Evolutionary conservation across 1,140 invertebrate species (phyloP).

Genomic region (Lepidurus apus): DNA sequence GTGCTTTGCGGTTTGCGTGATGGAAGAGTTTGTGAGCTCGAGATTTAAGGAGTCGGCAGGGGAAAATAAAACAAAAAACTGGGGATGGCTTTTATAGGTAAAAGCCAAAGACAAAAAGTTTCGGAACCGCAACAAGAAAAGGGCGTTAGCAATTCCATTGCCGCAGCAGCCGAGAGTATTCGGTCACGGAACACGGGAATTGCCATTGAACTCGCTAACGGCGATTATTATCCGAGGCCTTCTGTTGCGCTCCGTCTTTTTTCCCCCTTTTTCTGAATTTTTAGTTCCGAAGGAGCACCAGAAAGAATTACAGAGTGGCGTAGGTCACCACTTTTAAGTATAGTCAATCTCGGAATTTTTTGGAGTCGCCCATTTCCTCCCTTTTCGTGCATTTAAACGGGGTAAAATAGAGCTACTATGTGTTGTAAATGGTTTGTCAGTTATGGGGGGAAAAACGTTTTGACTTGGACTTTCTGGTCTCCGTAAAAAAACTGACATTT

Average conservation of each 20-base stretch:
- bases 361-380: background rate
- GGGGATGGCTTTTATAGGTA: background rate
- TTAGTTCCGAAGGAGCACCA: background rate
- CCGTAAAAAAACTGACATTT: background rate
- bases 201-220: constrained; percentile 21
- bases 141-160: constrained; percentile 9
- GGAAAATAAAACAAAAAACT: background rate
- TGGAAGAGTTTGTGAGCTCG: background rate
- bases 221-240: background rate
- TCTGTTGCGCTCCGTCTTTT: background rate
- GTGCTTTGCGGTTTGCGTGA: background rate
- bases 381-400: background rate
- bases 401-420: background rate
- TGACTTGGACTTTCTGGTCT: background rate
- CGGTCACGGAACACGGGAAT: constrained; percentile 13
- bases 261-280: background rate
- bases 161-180: background rate
- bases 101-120: background rate
- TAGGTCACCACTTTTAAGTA: background rate
- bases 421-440: background rate
- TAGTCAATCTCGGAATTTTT: background rate
- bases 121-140: constrained; percentile 5
- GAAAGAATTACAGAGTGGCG: background rate
- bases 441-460: background rate
- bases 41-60: background rate